Percentiles rank a stretch among this genome's conserved stretches.
phyloP scores from a whole-genome alignment of 2,888 invertebrate genomes.

The Drosophila greeni region DNA sequence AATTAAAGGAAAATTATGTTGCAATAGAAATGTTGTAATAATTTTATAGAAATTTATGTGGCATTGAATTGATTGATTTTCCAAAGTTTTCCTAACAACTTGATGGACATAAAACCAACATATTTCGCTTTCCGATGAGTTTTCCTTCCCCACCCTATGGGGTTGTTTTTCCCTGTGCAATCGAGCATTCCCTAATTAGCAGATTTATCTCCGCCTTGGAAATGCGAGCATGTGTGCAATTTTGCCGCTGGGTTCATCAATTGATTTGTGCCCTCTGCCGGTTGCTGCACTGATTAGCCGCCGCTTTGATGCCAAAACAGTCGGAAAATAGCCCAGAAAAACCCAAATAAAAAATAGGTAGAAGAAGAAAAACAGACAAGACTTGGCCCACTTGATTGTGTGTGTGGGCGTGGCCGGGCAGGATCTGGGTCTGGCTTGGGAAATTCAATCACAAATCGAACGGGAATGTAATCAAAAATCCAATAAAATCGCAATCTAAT shows the following conservation, averaged over 20 bases:
- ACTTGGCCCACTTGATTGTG: constrained; percentile 31
- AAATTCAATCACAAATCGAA: constrained; percentile 55
- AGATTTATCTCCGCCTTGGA: constrained; percentile 28
- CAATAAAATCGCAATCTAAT: constrained; percentile 65
- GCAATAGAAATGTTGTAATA: no score
- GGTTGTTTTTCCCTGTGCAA: constrained; percentile 46
- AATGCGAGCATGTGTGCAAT: constrained; percentile 72
- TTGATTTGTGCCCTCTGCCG: constrained; percentile 63
- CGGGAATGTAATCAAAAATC: constrained; percentile 64
- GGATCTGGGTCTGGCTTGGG: neutral
- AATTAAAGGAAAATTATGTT: no score
- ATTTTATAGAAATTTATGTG: no score
- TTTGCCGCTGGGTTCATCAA: constrained; percentile 52
- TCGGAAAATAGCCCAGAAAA: constrained; percentile 48
- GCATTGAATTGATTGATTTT: no score
- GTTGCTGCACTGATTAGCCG: constrained; percentile 64
- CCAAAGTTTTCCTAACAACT: neutral
- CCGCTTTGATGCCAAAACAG: constrained; percentile 57
- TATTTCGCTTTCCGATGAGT: neutral
- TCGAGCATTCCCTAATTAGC: constrained; percentile 64
- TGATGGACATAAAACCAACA: neutral
- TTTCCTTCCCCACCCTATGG: constrained; percentile 4
- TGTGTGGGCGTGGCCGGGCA: constrained; percentile 46
- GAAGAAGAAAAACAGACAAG: no score
- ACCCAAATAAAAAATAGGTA: constrained; percentile 14